Conservation (phyloP, 2,888 invertebrate species). For the Octonoba sinensis region DNA sequence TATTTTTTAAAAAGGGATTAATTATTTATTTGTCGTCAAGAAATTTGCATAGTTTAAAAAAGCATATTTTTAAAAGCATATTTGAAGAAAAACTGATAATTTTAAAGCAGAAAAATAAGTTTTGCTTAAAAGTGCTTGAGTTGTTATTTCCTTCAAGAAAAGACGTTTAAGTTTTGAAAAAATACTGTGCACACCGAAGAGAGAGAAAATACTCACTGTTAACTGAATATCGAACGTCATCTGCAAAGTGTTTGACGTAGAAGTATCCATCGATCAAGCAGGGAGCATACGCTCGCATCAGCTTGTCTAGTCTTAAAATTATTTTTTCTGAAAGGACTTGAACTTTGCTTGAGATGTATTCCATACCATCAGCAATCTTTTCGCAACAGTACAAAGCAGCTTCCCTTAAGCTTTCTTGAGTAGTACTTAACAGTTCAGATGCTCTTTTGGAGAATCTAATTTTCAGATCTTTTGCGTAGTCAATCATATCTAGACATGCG, state of each 20-base stretch:
- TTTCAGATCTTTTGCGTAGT: neutral
- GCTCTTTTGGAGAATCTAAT: neutral
- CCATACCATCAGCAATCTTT: neutral
- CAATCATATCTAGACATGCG: neutral
- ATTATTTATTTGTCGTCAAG: neutral
- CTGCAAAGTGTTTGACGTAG: slow-evolving; percentile 37
- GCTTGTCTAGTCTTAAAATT: slow-evolving; percentile 17
- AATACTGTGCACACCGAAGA: no score
- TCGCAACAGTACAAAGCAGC: neutral
- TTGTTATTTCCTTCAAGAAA: no score
- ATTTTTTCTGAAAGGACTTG: slow-evolving; percentile 2
- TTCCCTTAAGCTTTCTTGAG: neutral
- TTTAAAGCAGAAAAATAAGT: no score
- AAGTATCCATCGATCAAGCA: slow-evolving; percentile 52
- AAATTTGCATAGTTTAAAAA: no score
- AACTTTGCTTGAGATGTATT: neutral
- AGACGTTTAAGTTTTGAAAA: no score
- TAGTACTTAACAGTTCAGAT: neutral
- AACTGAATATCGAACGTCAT: slow-evolving; percentile 28
- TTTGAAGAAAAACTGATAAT: no score
- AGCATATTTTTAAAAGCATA: no score
- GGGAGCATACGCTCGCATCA: slow-evolving; percentile 45
- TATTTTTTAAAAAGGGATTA: neutral
- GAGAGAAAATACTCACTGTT: slow-evolving; percentile 27
- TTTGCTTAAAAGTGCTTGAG: no score